Evolutionary conservation across 2,888 invertebrate genomes (phyloP).

Genomic region (Anorthoa munda): DNA sequence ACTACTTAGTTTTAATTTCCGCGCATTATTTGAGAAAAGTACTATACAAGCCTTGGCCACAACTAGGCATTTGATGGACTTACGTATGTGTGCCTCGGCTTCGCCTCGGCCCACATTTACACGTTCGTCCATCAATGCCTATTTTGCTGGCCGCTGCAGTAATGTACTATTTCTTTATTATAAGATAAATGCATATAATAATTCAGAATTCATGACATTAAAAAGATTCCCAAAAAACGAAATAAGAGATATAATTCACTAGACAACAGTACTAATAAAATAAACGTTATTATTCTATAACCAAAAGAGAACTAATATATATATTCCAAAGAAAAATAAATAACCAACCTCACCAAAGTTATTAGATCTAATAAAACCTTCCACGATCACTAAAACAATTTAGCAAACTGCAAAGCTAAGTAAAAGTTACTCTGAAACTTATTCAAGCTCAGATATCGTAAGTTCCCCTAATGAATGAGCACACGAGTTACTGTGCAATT

Average conservation of each 20-base stretch:
- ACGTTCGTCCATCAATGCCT: no score
- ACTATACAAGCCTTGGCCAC: no score
- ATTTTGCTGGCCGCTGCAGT: no score
- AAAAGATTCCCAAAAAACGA: neutral
- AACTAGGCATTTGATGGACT: no score
- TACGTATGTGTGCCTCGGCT: no score
- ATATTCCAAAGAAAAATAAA: neutral
- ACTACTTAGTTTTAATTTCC: no score
- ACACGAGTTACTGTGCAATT: conserved; percentile 79
- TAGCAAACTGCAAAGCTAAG: conserved; percentile 50
- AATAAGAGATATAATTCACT: no score
- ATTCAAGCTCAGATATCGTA: conserved; percentile 69
- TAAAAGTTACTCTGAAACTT: conserved; percentile 63
- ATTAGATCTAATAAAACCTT: conserved; percentile 48
- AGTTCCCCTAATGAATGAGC: conserved; percentile 79
- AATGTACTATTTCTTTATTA: no score
- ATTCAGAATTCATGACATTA: neutral
- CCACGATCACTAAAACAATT: conserved; percentile 54
- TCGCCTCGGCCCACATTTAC: no score
- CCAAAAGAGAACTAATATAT: neutral
- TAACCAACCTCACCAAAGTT: conserved; percentile 8
- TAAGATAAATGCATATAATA: neutral
- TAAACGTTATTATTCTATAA: neutral
- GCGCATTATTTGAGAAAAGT: no score
- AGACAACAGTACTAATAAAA: neutral